Conservation (phyloP, 2,888 invertebrate genomes). For the Chirona hameri region DNA sequence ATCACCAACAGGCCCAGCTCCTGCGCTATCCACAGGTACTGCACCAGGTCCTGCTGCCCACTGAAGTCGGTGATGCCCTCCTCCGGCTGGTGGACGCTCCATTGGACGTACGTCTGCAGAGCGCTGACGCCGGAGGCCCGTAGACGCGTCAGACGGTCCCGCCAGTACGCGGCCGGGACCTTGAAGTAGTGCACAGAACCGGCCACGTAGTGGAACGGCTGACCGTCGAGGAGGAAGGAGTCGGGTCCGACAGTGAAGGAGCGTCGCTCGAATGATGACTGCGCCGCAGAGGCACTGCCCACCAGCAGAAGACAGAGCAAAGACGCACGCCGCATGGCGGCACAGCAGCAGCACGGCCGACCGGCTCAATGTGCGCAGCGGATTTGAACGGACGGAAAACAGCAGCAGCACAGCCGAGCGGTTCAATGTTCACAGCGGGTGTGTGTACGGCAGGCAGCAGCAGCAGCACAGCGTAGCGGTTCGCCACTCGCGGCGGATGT, state of each 20-base stretch:
- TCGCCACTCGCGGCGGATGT: too few relatives aligned
- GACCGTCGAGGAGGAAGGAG: conserved; percentile 47
- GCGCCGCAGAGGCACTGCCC: too few relatives aligned
- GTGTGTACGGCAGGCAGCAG: too few relatives aligned
- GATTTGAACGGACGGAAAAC: too few relatives aligned
- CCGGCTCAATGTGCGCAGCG: too few relatives aligned
- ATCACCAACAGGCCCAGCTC: conserved; percentile 53
- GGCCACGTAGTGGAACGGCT: conserved; percentile 50
- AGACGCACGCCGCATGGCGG: too few relatives aligned
- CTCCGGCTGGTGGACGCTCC: conserved; percentile 49
- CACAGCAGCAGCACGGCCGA: too few relatives aligned
- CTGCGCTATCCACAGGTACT: conserved; percentile 51
- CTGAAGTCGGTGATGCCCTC: conserved; percentile 46
- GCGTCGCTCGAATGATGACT: not conserved
- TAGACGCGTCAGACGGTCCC: conserved; percentile 53
- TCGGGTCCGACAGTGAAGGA: conserved; percentile 23
- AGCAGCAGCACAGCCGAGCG: too few relatives aligned
- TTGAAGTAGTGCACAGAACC: conserved; percentile 57
- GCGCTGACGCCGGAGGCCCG: conserved; percentile 54
- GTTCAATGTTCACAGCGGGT: too few relatives aligned
- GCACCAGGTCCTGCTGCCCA: conserved; percentile 47
- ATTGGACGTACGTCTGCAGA: conserved; percentile 52
- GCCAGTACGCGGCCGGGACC: conserved; percentile 53
- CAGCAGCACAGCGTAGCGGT: too few relatives aligned
- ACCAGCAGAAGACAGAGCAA: too few relatives aligned